Evolutionary conservation across 2,113 vertebrate genomes (phyloP).

Genomic region (Mesoclemmys tuberculata): DNA sequence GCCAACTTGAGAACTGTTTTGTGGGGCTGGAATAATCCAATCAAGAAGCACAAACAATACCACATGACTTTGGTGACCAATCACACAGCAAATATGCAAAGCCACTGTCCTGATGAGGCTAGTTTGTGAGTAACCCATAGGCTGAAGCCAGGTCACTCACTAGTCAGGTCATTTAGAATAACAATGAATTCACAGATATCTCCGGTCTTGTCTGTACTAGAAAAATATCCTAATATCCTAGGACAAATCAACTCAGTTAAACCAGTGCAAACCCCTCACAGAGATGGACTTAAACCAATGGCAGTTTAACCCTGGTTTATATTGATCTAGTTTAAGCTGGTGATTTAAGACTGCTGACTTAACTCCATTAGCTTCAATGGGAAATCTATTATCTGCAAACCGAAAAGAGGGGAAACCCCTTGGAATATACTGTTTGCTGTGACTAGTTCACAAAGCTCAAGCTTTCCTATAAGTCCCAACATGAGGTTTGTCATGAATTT

Average conservation of each 20-base stretch:
- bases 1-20: not conserved
- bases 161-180: not conserved
- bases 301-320: not conserved
- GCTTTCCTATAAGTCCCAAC: rapidly evolving
- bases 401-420: rapidly evolving
- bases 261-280: not conserved
- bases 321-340: not conserved
- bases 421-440: not conserved
- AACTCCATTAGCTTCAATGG: not conserved
- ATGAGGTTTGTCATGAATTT: not conserved
- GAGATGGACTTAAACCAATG: not conserved
- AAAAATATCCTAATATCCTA: not conserved
- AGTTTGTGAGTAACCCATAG: not conserved
- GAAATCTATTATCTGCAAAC: not conserved
- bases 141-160: not conserved
- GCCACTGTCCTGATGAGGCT: not conserved
- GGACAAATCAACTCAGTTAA: not conserved
- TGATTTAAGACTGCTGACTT: not conserved
- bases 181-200: not conserved
- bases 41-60: not conserved
- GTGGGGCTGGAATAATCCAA: not conserved
- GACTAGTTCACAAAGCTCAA: not conserved
- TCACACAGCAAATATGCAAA: not conserved
- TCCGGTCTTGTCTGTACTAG: not conserved
- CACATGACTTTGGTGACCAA: not conserved